Conservation (phyloP, 2,797 vertebrate genomes). For the Silurus aristotelis region DNA sequence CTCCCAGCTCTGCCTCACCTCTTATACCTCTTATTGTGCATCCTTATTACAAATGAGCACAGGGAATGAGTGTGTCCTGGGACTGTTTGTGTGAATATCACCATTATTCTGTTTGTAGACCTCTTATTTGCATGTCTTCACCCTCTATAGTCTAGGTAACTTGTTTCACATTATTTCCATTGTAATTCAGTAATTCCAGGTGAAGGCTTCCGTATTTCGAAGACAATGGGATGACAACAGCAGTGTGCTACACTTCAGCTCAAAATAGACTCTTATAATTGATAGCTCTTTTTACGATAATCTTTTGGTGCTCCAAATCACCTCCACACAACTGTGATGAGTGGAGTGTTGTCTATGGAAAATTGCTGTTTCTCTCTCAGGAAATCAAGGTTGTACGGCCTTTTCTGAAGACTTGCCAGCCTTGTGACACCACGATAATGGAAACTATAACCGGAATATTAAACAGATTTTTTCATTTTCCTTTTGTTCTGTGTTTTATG, state of each 20-base stretch:
- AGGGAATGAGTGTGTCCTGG: too few relatives aligned
- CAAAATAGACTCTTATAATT: neutral
- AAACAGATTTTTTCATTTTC: slow-evolving; percentile 11
- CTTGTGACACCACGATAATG: slow-evolving; percentile 14
- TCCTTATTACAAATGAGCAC: too few relatives aligned
- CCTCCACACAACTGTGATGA: neutral
- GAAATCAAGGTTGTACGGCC: neutral
- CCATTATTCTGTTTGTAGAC: too few relatives aligned
- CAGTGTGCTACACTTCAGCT: neutral
- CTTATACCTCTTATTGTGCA: too few relatives aligned
- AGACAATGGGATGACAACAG: neutral
- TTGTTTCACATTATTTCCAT: too few relatives aligned
- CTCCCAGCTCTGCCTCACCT: too few relatives aligned
- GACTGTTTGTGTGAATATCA: too few relatives aligned
- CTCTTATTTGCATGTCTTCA: too few relatives aligned
- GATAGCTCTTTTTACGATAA: neutral
- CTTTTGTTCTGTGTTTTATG: slow-evolving; percentile 23
- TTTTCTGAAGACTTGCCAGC: slow-evolving; percentile 14
- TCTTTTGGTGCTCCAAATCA: neutral
- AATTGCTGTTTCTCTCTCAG: neutral
- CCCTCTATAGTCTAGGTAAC: too few relatives aligned
- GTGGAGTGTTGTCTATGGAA: neutral
- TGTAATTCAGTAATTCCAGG: too few relatives aligned
- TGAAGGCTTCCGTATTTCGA: neutral
- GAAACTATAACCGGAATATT: slow-evolving; percentile 26